A percentile compares a stretch with the other conserved stretches of the same genome.
phyloP scores from a whole-genome alignment of 2,888 invertebrate species.

The Chrysolina americana region DNA sequence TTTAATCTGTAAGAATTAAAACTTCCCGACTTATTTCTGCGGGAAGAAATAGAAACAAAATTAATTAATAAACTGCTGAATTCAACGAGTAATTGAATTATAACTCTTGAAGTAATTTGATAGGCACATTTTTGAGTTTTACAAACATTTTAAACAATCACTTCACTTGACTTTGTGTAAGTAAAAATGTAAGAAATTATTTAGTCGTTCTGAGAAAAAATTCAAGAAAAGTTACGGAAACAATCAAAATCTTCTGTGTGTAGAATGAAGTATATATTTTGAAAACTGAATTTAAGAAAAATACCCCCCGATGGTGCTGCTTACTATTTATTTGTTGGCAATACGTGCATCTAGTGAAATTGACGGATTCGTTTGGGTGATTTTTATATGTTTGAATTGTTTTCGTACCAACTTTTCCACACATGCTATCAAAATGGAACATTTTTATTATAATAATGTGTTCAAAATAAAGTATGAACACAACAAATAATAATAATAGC shows the following conservation, averaged over 20 bases:
- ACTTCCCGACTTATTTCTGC: slow-evolving; percentile 8
- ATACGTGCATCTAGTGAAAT: no score
- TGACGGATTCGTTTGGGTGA: no score
- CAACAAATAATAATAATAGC: no score
- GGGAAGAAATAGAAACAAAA: slow-evolving; percentile 14
- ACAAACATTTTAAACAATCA: slow-evolving; percentile 25
- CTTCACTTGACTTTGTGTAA: background rate
- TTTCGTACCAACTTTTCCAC: no score
- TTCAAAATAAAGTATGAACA: no score
- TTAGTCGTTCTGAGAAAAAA: background rate
- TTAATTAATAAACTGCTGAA: slow-evolving; percentile 17
- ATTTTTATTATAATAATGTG: no score
- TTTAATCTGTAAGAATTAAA: slow-evolving; percentile 21
- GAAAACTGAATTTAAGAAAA: no score
- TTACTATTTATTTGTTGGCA: no score
- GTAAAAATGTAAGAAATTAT: background rate
- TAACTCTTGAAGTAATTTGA: slow-evolving; percentile 22
- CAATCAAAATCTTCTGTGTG: background rate
- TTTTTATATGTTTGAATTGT: no score
- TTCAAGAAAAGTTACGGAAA: background rate
- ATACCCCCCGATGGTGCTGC: no score
- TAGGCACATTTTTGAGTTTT: slow-evolving; percentile 22
- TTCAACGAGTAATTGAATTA: slow-evolving; percentile 19
- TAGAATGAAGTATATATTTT: no score
- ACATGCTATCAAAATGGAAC: no score